Evolutionary conservation across 2,888 invertebrate species (phyloP).

Genomic region (Scrobipalpa atriplicella): DNA sequence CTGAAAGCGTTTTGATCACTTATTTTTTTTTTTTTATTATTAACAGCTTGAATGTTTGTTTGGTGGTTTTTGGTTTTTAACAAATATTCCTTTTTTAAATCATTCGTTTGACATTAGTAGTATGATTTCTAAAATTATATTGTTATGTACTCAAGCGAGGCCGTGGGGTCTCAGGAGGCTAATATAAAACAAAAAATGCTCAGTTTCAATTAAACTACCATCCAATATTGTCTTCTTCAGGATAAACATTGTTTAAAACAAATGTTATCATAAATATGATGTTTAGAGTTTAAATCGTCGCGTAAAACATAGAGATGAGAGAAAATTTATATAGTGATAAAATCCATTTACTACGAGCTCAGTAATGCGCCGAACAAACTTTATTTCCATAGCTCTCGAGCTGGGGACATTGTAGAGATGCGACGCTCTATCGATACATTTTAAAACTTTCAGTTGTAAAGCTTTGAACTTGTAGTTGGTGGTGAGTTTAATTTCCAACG

Average conservation of each 20-base stretch:
- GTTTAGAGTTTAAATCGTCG: neutral
- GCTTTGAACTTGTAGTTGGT: too few species aligned
- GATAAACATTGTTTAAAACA: neutral
- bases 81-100: too few species aligned
- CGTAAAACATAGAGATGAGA: neutral
- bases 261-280: neutral
- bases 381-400: conserved; percentile 80
- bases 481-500: too few species aligned
- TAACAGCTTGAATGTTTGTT: too few species aligned
- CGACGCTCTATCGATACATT: neutral
- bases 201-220: neutral
- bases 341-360: conserved; percentile 69
- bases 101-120: too few species aligned
- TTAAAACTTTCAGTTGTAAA: neutral
- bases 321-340: conserved; percentile 77
- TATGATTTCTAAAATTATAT: neutral
- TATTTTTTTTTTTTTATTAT: too few species aligned
- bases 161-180: too few species aligned
- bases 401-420: conserved; percentile 45
- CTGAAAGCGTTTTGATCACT: too few species aligned
- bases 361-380: conserved; percentile 76
- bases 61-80: too few species aligned
- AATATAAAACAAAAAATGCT: neutral
- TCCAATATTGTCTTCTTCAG: too few species aligned
- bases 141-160: neutral